A percentile compares a stretch with the other conserved stretches of the same genome.
These are phyloP conservation scores for Xestia c-nigrum DNA, from an alignment of 2,888 invertebrate genomes.

Conservation along the genomic window DNA sequence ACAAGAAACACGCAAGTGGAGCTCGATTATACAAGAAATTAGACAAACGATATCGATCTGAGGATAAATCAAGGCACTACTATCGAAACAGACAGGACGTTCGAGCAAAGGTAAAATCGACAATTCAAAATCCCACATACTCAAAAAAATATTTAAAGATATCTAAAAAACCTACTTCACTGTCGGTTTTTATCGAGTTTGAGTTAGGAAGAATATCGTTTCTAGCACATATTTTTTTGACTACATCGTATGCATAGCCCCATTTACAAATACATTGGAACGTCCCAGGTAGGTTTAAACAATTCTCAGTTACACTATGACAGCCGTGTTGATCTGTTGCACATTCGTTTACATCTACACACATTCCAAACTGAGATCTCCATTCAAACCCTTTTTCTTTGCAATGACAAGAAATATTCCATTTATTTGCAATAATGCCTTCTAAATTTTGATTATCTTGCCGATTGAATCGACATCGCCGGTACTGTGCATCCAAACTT, in stretches of 20 bases:
- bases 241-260: conserved; percentile 80
- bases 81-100: conserved; percentile 93
- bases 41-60: conserved; percentile 94
- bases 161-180: conserved; percentile 28
- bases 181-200: neutral
- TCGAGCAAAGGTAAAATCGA: conserved; percentile 92
- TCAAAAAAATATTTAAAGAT: conserved; percentile 40
- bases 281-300: conserved; percentile 90
- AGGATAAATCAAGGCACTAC: conserved; percentile 93
- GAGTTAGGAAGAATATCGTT: conserved; percentile 34
- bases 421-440: conserved; percentile 89
- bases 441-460: conserved; percentile 85
- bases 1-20: conserved; percentile 83
- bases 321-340: conserved; percentile 80
- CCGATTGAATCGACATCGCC: conserved; percentile 76
- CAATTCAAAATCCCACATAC: conserved; percentile 44
- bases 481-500: conserved; percentile 20
- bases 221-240: conserved; percentile 60
- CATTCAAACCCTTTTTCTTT: conserved; percentile 87
- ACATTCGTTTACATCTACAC: conserved; percentile 92
- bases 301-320: conserved; percentile 83
- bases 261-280: conserved; percentile 88
- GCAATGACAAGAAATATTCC: conserved; percentile 92
- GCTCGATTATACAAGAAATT: conserved; percentile 94
- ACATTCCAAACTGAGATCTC: conserved; percentile 91